Evolutionary conservation across 2,113 vertebrate species (phyloP).

Genomic region (Tor tambroides): DNA sequence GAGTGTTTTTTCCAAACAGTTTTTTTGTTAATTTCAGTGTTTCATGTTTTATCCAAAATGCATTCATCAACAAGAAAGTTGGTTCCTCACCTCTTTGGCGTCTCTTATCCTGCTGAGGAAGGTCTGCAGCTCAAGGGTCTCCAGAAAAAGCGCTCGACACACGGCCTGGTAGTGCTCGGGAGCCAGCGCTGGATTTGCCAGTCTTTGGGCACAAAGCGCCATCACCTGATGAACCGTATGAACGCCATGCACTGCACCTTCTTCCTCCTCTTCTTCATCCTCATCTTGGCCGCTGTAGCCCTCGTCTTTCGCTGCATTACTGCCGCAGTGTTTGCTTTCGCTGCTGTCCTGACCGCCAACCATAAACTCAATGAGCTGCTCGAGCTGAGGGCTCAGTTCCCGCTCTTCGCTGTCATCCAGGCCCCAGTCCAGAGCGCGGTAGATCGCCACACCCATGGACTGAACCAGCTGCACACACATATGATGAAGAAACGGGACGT

Average conservation of each 20-base stretch:
- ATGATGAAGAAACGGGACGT: not conserved
- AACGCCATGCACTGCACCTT: conserved; percentile 75
- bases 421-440: conserved; percentile 95
- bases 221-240: conserved; percentile 85
- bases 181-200: conserved; percentile 80
- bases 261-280: conserved; percentile 84
- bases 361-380: conserved; percentile 94
- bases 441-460: conserved; percentile 90
- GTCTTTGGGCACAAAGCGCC: conserved; percentile 81
- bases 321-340: conserved; percentile 60
- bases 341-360: conserved; percentile 75
- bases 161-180: conserved; percentile 91
- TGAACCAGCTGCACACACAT: conserved; percentile 84
- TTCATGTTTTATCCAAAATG: not conserved
- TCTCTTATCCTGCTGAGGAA: conserved; percentile 89
- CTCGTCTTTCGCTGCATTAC: conserved; percentile 77
- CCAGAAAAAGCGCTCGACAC: conserved; percentile 88
- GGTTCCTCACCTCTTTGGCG: conserved; percentile 86
- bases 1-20: too few relatives aligned
- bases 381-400: conserved; percentile 89
- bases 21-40: not conserved
- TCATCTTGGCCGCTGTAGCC: conserved; percentile 93
- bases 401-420: conserved; percentile 92
- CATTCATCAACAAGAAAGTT: not conserved
- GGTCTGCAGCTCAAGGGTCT: conserved; percentile 92